Evolutionary conservation across 1,140 invertebrate species (phyloP).

Genomic region (Lamellibrachia luymesi): DNA sequence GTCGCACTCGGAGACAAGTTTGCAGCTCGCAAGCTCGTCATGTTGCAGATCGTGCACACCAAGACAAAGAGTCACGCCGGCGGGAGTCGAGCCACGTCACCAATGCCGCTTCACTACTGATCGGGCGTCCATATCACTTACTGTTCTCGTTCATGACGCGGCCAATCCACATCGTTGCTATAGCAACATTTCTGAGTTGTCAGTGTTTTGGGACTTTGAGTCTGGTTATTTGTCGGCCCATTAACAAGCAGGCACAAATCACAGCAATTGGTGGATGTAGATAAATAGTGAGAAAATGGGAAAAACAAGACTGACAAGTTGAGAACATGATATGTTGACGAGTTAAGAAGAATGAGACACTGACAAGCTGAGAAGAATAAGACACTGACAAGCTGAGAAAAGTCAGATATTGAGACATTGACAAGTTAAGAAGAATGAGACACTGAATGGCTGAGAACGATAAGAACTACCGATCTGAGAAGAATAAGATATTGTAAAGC

Average conservation of each 20-base stretch:
- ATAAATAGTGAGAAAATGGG: not conserved
- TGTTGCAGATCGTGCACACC: constrained; percentile 54
- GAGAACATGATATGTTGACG: not conserved
- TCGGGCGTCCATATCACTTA: not conserved
- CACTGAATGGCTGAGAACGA: not conserved
- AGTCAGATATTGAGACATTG: not conserved
- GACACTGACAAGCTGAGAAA: not conserved
- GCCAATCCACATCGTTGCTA: not conserved
- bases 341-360: not conserved
- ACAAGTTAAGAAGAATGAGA: not conserved
- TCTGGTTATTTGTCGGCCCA: not conserved
- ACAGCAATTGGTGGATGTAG: not conserved
- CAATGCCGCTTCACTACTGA: not conserved
- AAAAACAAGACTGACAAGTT: not conserved
- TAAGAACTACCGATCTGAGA: not conserved
- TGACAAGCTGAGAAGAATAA: not conserved
- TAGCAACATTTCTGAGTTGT: not conserved
- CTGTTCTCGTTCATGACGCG: not conserved
- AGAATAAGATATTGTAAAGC: not conserved
- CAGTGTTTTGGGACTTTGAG: not conserved
- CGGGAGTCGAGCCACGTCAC: constrained; percentile 30
- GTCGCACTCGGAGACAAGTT: constrained; percentile 57
- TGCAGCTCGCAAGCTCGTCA: constrained; percentile 54
- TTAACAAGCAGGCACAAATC: not conserved
- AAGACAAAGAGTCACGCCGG: constrained; percentile 43